Evolutionary conservation across 2,113 vertebrate genomes (phyloP).

Genomic region (Anas platyrhynchos): DNA sequence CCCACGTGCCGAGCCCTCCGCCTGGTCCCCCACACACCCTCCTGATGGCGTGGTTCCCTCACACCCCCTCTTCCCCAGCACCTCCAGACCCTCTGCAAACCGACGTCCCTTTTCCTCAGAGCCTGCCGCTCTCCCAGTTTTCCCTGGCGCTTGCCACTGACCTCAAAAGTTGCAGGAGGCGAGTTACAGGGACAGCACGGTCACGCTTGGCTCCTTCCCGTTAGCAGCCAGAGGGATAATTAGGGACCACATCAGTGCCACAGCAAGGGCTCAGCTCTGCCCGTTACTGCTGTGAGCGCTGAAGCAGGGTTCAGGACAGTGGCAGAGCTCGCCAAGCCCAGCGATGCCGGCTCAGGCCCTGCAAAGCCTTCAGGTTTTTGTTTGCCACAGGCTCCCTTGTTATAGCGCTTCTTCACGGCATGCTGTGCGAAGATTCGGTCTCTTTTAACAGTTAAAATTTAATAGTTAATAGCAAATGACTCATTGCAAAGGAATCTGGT

Average conservation of each 20-base stretch:
- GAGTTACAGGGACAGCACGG: not conserved
- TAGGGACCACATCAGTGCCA: not conserved
- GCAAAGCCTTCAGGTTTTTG: not conserved
- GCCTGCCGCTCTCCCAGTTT: not conserved
- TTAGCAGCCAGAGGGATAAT: not conserved
- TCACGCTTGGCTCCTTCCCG: not conserved
- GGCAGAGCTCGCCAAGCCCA: not conserved
- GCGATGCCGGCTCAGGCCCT: not conserved
- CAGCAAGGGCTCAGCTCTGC: not conserved
- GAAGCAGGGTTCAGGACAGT: not conserved
- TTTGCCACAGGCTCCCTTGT: not conserved
- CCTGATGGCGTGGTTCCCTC: not conserved
- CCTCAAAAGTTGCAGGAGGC: not conserved
- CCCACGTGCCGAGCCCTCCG: not conserved
- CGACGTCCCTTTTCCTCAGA: not conserved
- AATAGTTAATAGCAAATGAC: slow-evolving; percentile 66
- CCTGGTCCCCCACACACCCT: not conserved
- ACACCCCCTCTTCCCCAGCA: not conserved
- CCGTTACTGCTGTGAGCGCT: not conserved
- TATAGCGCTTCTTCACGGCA: not conserved
- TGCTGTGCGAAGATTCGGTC: not conserved
- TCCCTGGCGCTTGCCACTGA: not conserved
- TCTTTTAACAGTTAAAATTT: slow-evolving; percentile 61
- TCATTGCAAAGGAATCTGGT: slow-evolving; percentile 43
- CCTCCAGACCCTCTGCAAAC: not conserved